Conservation (phyloP, 2,113 vertebrate genomes). For the Stegostoma tigrinum region DNA sequence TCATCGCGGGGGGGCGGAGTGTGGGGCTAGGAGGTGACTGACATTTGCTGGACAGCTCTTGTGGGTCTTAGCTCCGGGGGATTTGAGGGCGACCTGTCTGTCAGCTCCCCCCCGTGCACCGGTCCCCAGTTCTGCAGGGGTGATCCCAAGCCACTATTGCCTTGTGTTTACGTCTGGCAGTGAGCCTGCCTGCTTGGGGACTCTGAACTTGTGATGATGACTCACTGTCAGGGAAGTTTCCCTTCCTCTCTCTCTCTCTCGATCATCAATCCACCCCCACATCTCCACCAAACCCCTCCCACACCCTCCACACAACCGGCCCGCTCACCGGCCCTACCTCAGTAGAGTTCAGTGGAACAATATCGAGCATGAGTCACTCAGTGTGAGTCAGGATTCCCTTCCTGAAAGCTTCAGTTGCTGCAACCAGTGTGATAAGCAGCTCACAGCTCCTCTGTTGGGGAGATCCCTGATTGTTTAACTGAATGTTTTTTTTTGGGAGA, state of each 20-base stretch:
- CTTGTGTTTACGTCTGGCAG: not conserved
- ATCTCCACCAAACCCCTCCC: not conserved
- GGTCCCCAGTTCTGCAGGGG: not conserved
- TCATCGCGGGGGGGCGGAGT: no score
- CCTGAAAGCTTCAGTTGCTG: not conserved
- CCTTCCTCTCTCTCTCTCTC: not conserved
- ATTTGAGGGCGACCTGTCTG: not conserved
- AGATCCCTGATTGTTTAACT: not conserved
- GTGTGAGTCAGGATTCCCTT: slow-evolving; percentile 9
- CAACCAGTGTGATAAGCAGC: not conserved
- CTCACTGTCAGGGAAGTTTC: not conserved
- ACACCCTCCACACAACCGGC: no score
- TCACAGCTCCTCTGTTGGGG: not conserved
- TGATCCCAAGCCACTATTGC: not conserved
- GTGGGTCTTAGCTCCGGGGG: not conserved
- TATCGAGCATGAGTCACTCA: not conserved
- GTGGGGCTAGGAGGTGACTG: no score
- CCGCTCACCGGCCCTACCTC: not conserved
- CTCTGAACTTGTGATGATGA: not conserved
- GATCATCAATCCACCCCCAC: not conserved
- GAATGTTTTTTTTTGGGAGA: not conserved
- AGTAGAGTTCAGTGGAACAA: not conserved
- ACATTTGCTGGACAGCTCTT: not conserved
- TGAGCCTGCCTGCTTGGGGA: not conserved
- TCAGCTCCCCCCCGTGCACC: not conserved